Conservation (phyloP, 2,888 invertebrate species). For the Eucera pruinosa region DNA sequence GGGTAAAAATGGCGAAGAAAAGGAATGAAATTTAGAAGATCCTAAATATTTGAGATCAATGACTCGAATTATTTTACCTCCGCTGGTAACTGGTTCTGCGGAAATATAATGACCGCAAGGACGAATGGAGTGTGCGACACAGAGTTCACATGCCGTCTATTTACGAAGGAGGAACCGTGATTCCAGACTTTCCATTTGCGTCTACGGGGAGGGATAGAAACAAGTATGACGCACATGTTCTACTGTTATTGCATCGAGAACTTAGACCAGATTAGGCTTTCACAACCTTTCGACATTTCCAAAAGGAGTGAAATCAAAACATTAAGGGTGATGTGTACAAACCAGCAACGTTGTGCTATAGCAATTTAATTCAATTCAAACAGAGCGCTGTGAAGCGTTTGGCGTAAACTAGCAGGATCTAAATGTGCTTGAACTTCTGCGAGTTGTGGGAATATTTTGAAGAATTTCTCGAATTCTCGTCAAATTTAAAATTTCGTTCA, state of each 20-base stretch:
- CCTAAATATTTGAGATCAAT: neutral
- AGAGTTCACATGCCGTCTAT: constrained; percentile 35
- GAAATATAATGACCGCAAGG: constrained; percentile 59
- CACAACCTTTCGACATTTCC: constrained; percentile 60
- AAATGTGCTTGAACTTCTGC: too few relatives aligned
- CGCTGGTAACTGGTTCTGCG: neutral
- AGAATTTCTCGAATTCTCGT: too few relatives aligned
- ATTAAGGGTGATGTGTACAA: constrained; percentile 2
- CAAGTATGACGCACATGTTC: constrained; percentile 54
- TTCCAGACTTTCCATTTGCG: constrained; percentile 63
- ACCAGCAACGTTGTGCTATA: neutral
- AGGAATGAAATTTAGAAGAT: neutral
- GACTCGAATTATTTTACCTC: neutral
- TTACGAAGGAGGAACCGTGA: constrained; percentile 51
- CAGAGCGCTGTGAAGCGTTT: neutral
- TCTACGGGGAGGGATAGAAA: constrained; percentile 23
- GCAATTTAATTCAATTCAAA: constrained; percentile 2
- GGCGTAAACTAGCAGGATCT: too few relatives aligned
- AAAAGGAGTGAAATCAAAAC: constrained; percentile 63
- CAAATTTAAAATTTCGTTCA: too few relatives aligned
- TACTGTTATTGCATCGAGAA: constrained; percentile 43
- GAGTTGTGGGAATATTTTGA: too few relatives aligned
- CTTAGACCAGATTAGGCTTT: constrained; percentile 64
- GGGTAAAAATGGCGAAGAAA: neutral
- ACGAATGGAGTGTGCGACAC: constrained; percentile 19